Evolutionary conservation across 2,797 vertebrate species (phyloP).

Genomic region (Pipistrellus pygmaeus): DNA sequence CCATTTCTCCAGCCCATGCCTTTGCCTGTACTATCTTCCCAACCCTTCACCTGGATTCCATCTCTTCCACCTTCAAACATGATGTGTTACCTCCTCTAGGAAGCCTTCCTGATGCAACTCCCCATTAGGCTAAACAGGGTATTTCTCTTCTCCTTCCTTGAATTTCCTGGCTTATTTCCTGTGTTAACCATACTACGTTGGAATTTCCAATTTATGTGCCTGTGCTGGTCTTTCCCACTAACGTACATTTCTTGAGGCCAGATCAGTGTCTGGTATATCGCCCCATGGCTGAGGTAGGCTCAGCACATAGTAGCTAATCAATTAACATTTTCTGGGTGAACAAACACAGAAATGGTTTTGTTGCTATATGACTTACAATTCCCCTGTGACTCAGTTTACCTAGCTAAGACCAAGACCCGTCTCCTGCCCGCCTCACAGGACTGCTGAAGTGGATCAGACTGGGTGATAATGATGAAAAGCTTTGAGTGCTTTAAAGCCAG

Average conservation of each 20-base stretch:
- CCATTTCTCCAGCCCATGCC: not conserved
- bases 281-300: not conserved
- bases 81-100: not conserved
- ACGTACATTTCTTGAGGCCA: not conserved
- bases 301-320: not conserved
- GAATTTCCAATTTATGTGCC: not conserved
- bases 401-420: not conserved
- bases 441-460: not conserved
- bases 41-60: not conserved
- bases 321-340: not conserved
- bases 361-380: not conserved
- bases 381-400: conserved; percentile 10
- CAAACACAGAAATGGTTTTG: not conserved
- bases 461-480: not conserved
- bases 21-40: not conserved
- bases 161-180: not conserved
- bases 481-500: not conserved
- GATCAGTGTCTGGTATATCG: not conserved
- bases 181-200: not conserved
- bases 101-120: not conserved
- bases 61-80: not conserved
- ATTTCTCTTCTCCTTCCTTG: not conserved
- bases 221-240: not conserved
- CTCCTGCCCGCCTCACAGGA: not conserved
- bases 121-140: not conserved